Evolutionary conservation across 1,140 invertebrate genomes (phyloP).

Genomic region (Reticulitermes speratus): DNA sequence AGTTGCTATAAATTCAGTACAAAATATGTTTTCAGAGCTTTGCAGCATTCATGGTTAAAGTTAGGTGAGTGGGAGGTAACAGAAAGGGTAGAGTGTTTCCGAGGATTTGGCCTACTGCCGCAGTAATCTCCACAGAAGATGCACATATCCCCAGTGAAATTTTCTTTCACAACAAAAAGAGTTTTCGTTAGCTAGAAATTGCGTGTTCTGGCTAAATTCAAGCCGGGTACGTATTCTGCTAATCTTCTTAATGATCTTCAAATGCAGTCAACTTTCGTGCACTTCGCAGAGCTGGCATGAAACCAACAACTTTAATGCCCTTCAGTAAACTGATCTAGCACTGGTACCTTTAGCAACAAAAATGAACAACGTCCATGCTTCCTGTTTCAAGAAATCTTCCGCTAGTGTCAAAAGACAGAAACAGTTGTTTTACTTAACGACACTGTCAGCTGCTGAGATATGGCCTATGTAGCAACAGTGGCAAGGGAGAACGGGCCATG

Average conservation of each 20-base stretch:
- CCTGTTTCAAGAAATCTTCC: too few species aligned
- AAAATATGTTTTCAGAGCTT: slow-evolving; percentile 14
- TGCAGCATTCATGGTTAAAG: slow-evolving; percentile 7
- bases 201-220: neutral
- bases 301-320: too few species aligned
- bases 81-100: neutral
- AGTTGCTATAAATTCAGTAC: neutral
- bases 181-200: neutral
- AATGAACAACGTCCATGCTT: too few species aligned
- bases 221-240: neutral
- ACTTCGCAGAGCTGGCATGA: neutral
- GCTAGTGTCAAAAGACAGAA: too few species aligned
- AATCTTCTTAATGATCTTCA: slow-evolving; percentile 7
- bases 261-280: neutral
- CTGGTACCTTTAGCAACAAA: too few species aligned
- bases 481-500: too few species aligned
- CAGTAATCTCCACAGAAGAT: neutral
- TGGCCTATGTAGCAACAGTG: too few species aligned
- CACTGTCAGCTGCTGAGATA: too few species aligned
- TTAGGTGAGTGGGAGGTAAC: neutral
- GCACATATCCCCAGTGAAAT: slow-evolving; percentile 3
- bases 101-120: neutral
- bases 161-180: slow-evolving; percentile 7
- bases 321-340: too few species aligned
- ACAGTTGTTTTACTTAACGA: too few species aligned